Conservation (phyloP, 2,888 invertebrate genomes). For the Pseudoips prasinana region DNA sequence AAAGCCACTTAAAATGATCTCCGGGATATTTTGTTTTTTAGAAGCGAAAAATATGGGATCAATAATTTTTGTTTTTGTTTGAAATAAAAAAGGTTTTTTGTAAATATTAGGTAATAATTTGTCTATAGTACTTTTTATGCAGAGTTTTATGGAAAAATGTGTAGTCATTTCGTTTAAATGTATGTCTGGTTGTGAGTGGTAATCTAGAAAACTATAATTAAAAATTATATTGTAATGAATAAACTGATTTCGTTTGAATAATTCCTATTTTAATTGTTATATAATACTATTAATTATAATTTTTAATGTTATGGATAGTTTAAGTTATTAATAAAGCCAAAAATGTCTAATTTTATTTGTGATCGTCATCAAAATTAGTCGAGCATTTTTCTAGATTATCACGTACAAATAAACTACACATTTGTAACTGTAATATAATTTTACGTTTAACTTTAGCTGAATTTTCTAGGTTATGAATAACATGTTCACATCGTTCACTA, state of each 20-base stretch:
- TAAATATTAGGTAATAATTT: slow-evolving; percentile 7
- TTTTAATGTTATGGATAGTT: slow-evolving; percentile 7
- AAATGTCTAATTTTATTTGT: not conserved
- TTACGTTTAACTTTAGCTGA: slow-evolving; percentile 30
- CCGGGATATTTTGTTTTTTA: slow-evolving; percentile 15
- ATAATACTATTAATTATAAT: slow-evolving; percentile 16
- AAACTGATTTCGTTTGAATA: too few relatives aligned
- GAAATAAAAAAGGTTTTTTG: slow-evolving; percentile 8
- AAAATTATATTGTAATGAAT: too few relatives aligned
- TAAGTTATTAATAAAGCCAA: slow-evolving; percentile 1
- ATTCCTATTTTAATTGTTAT: slow-evolving; percentile 9
- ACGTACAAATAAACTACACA: slow-evolving; percentile 10
- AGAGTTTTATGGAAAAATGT: not conserved
- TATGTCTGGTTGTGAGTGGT: slow-evolving; percentile 4
- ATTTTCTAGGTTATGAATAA: slow-evolving; percentile 8
- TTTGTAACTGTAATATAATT: slow-evolving; percentile 21
- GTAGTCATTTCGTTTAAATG: not conserved
- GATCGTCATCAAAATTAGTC: not conserved
- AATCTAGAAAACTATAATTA: slow-evolving; percentile 2
- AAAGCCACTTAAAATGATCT: slow-evolving; percentile 27
- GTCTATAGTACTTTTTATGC: not conserved
- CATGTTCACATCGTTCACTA: not conserved
- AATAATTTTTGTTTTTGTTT: slow-evolving; percentile 27
- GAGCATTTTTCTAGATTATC: slow-evolving; percentile 6
- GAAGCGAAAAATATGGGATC: slow-evolving; percentile 28